phyloP scores from a whole-genome alignment of 1,140 invertebrate genomes.

The Argopecten irradians region DNA sequence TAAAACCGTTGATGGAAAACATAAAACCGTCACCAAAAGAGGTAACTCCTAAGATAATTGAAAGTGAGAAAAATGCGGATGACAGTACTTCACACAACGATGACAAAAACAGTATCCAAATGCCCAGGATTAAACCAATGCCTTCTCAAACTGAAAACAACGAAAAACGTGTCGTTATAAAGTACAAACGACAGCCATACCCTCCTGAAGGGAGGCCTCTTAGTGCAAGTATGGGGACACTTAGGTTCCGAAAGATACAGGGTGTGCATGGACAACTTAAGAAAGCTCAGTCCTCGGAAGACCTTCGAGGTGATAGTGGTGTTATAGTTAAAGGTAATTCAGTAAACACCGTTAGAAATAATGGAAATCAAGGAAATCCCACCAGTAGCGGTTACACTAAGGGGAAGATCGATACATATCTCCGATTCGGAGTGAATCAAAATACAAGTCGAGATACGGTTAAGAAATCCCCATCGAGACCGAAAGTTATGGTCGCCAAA shows the following conservation, averaged over 20 bases:
- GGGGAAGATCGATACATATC: not conserved
- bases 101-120: not conserved
- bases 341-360: not conserved
- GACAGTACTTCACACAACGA: not conserved
- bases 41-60: not conserved
- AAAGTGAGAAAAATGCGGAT: not conserved
- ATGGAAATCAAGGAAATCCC: not conserved
- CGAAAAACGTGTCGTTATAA: not conserved
- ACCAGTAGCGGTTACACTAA: not conserved
- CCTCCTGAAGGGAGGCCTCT: conserved; percentile 1
- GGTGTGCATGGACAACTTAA: not conserved
- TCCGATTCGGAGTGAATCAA: not conserved
- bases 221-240: not conserved
- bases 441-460: not conserved
- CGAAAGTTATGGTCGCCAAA: not conserved
- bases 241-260: not conserved
- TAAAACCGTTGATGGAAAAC: not conserved
- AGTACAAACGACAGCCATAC: not conserved
- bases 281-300: not conserved
- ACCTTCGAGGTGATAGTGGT: not conserved
- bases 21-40: not conserved
- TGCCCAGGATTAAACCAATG: not conserved
- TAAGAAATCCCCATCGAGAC: not conserved
- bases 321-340: not conserved
- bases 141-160: not conserved